Conservation (phyloP, 2,113 vertebrate genomes). For the Phyllostomus discolor region DNA sequence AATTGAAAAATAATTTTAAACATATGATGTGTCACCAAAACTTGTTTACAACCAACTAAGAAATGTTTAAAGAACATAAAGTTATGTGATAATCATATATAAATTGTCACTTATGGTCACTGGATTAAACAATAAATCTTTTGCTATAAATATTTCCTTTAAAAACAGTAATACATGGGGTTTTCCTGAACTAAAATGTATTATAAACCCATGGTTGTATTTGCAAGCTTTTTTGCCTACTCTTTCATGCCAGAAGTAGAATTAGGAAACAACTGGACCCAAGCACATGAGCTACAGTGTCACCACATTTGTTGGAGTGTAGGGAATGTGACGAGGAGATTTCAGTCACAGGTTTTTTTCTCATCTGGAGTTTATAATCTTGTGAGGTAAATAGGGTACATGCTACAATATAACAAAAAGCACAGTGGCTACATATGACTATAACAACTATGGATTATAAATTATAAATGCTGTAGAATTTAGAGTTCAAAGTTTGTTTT, state of each 20-base stretch:
- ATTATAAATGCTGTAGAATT: not conserved
- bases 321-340: not conserved
- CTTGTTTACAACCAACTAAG: not conserved
- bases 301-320: not conserved
- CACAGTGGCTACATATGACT: not conserved
- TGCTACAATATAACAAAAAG: not conserved
- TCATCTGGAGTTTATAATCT: not conserved
- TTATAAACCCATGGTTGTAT: not conserved
- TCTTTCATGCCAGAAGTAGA: not conserved
- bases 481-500: not conserved
- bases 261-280: not conserved
- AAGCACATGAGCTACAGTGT: accelerated
- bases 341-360: not conserved
- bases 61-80: not conserved
- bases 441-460: not conserved
- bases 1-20: not conserved
- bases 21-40: not conserved
- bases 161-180: not conserved
- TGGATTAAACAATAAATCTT: not conserved
- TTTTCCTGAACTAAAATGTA: not conserved
- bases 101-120: not conserved
- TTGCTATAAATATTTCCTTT: not conserved
- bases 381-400: not conserved
- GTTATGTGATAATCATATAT: not conserved
- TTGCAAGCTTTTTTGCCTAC: not conserved